Conservation (phyloP, 2,113 vertebrate genomes). For the Brienomyrus longianalis region DNA sequence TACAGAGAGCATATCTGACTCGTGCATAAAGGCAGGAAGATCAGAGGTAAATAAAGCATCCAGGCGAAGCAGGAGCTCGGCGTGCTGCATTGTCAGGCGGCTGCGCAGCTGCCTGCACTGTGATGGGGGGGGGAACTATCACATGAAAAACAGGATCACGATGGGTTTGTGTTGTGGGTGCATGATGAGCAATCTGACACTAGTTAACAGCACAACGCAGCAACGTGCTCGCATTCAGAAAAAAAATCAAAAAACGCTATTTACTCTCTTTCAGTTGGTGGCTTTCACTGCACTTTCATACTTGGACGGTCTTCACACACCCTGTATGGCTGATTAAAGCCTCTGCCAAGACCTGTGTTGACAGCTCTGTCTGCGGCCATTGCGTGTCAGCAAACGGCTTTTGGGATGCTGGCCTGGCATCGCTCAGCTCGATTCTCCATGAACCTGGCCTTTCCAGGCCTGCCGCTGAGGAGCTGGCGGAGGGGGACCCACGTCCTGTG, state of each 20-base stretch:
- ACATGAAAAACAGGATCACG: neutral
- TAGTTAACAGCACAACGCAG: neutral
- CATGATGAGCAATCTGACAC: neutral
- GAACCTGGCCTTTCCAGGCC: neutral
- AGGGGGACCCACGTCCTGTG: neutral
- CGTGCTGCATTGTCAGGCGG: neutral
- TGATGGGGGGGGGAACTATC: neutral
- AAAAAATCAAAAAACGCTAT: neutral
- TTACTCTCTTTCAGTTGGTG: neutral
- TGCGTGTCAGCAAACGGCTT: neutral
- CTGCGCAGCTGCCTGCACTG: neutral
- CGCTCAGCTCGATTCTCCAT: neutral
- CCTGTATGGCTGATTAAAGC: neutral
- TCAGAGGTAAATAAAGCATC: slow-evolving; percentile 31
- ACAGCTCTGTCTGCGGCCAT: neutral
- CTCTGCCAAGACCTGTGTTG: neutral
- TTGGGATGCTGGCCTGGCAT: neutral
- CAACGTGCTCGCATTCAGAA: neutral
- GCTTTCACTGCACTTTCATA: neutral
- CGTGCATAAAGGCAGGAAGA: slow-evolving; percentile 28
- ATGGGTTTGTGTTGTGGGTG: neutral
- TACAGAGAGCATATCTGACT: slow-evolving; percentile 21
- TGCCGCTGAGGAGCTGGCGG: neutral
- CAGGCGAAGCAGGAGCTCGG: neutral
- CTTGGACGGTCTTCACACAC: neutral